Evolutionary conservation across 2,797 vertebrate genomes (phyloP), one percentile per base, ranked within the genome.

Genomic region (Bradypodion ventrale): DNA sequence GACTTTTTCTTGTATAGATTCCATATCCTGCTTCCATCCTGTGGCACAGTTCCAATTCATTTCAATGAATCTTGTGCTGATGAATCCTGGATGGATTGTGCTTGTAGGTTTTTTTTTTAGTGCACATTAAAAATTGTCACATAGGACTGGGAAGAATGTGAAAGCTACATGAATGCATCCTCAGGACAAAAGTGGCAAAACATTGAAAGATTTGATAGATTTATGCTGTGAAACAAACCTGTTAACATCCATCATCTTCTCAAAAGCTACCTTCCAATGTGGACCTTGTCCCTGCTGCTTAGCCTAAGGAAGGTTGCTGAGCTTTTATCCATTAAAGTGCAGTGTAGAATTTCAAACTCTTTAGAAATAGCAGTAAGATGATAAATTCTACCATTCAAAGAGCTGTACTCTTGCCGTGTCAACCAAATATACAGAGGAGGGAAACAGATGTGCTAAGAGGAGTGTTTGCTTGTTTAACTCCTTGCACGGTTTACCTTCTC

Each of bases 401-500:
- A 87, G 85, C 84, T 86, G 81, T 63, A 56, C 13, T 88, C 73
- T 83, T 90, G 75, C 73, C 56, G 78, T 84, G 88, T 88, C 80
- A 87, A 76, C 37, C 85, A 44, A 87, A 83, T 72, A 60, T 83
- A 56, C 75, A 79, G 85, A 93, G 49, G 78, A n/a, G 87, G 87
- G 42, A 90, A 81, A 78, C 15, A 91, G 89, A 92, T 78, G 75
- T 85, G 75, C 52, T 92, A 89, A 78, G 81, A 90, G 78, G 76
- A 91, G 82, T 35, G 80, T 80, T 90, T 91, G 66, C 86, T 94
- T 94, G 87, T 94, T 94, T 94, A 87, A n/a, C n/a, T n/a, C n/a
- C n/a, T 75, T 81, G 44, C 85, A 12, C 93, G 90, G 94, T 94
- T 94, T 89, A 92, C 93, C 91, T 93, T 65, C 56, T 60, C 70